Conservation (phyloP, 2,888 invertebrate genomes). For the Choreutis nemorana region DNA sequence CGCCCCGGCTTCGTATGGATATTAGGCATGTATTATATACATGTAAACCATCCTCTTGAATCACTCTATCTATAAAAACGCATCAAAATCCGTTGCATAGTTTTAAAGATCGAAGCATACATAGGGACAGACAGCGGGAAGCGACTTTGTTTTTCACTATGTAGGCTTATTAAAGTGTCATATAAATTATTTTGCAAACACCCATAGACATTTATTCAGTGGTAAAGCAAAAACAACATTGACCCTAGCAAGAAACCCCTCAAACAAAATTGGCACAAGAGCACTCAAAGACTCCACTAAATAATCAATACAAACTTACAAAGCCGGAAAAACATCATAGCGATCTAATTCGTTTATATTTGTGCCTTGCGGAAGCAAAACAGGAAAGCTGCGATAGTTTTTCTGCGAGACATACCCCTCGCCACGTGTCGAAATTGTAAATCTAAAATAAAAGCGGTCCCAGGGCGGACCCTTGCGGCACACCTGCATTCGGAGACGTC, state of each 20-base stretch:
- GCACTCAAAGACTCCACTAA: constrained; percentile 37
- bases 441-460: constrained; percentile 56
- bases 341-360: constrained; percentile 58
- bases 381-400: constrained; percentile 44
- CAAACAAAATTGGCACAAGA: constrained; percentile 36
- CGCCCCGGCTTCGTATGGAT: no score
- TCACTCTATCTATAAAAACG: no score
- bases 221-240: constrained; percentile 6
- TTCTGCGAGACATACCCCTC: constrained; percentile 46
- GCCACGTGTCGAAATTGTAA: constrained; percentile 58
- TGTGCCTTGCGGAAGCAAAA: constrained; percentile 55
- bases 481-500: constrained; percentile 44
- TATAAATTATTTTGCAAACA: constrained; percentile 5
- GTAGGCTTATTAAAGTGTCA: constrained; percentile 15
- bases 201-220: constrained; percentile 4
- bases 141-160: no score
- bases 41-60: no score
- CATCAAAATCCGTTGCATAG: no score
- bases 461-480: constrained; percentile 47
- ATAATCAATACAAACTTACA: constrained; percentile 39
- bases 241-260: constrained; percentile 8
- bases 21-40: no score
- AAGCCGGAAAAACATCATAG: constrained; percentile 62
- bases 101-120: no score
- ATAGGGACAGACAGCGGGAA: no score